Conservation (phyloP, 2,888 invertebrate species). For the Petrolisthes cinctipes region DNA sequence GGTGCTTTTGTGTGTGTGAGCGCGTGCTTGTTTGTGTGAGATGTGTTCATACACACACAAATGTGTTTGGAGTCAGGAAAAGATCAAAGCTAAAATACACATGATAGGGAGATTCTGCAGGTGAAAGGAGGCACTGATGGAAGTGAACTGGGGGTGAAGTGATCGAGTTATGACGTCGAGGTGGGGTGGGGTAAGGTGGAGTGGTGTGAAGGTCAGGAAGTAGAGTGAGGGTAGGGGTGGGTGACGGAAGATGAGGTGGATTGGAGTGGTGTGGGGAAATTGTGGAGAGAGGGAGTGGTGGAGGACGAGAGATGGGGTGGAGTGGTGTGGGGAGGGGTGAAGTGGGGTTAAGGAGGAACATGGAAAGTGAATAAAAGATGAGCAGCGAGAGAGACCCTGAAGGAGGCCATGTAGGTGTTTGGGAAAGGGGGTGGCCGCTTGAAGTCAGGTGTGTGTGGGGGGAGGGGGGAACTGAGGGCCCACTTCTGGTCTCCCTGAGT, state of each 20-base stretch:
- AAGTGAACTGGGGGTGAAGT: no score
- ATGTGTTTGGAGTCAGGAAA: no score
- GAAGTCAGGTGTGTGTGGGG: not conserved
- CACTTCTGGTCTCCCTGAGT: not conserved
- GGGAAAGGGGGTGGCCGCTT: not conserved
- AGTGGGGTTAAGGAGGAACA: not conserved
- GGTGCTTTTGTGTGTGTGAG: no score
- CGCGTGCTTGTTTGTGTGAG: no score
- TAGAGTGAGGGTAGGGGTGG: not conserved
- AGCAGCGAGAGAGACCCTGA: not conserved
- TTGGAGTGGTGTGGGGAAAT: not conserved
- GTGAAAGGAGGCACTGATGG: no score
- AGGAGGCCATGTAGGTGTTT: not conserved
- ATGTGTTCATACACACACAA: no score
- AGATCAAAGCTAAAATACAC: no score
- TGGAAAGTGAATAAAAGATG: not conserved
- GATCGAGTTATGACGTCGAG: not conserved
- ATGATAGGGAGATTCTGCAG: no score
- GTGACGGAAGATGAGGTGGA: not conserved
- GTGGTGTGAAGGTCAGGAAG: no score
- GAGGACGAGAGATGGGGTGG: not conserved
- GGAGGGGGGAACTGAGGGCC: not conserved
- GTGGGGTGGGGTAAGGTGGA: not conserved
- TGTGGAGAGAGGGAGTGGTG: not conserved
- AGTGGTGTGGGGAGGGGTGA: not conserved